phyloP scores from a whole-genome alignment of 1,140 invertebrate species.

The Pentalonia nigronervosa region DNA sequence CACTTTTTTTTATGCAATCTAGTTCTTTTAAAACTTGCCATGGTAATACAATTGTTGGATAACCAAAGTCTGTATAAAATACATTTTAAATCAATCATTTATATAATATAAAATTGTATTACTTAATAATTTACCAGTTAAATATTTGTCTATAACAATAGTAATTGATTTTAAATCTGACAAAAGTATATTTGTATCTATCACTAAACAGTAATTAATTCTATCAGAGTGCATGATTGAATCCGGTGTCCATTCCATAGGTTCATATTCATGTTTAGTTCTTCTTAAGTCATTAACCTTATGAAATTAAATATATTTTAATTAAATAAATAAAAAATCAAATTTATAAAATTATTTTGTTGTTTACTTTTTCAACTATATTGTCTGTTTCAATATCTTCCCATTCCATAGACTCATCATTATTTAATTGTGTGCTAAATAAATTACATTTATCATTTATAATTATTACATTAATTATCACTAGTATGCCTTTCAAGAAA shows the following conservation, averaged over 20 bases:
- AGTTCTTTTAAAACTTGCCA: constrained; percentile 53
- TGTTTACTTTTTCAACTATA: constrained; percentile 15
- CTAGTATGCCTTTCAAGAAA: not conserved
- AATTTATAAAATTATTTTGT: not conserved
- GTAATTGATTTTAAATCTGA: constrained; percentile 22
- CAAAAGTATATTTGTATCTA: constrained; percentile 47
- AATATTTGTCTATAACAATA: constrained; percentile 17
- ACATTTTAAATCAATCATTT: not conserved
- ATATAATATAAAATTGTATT: not conserved
- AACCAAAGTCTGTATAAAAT: constrained; percentile 37
- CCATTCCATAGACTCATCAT: constrained; percentile 48
- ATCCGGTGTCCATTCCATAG: constrained; percentile 49
- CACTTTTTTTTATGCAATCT: constrained; percentile 22
- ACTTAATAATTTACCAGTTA: constrained; percentile 21
- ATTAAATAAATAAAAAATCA: not conserved
- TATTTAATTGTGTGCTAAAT: not conserved
- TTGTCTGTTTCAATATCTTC: constrained; percentile 20
- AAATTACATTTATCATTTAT: not conserved
- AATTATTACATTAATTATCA: not conserved
- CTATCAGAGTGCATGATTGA: constrained; percentile 35
- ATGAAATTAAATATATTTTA: constrained; percentile 22
- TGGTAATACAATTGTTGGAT: constrained; percentile 32
- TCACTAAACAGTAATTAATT: constrained; percentile 41
- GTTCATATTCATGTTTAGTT: constrained; percentile 25
- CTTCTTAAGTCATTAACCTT: constrained; percentile 47